Conservation (phyloP, 2,113 vertebrate species). For the Tapirus terrestris region DNA sequence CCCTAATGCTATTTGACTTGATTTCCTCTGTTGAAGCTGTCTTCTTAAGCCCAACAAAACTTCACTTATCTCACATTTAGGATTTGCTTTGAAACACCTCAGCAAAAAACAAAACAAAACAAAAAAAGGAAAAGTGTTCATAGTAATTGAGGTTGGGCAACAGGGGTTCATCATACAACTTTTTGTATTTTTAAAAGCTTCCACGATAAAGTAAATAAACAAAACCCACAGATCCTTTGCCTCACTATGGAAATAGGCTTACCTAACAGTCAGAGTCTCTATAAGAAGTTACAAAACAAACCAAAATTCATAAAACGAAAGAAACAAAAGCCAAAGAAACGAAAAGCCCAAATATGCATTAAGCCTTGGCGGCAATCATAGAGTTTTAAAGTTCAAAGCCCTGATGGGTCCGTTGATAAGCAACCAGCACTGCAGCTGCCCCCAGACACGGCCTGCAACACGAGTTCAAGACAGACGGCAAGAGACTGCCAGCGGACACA, state of each 20-base stretch:
- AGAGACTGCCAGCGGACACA: background rate
- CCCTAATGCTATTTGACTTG: background rate
- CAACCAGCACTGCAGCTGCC: background rate
- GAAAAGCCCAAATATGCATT: background rate
- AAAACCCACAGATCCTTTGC: background rate
- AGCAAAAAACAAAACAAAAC: background rate
- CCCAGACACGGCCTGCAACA: too few relatives aligned
- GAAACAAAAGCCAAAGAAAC: background rate
- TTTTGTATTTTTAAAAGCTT: background rate
- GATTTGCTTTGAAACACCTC: background rate
- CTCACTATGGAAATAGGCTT: background rate
- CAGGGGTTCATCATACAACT: background rate
- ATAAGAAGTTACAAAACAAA: background rate
- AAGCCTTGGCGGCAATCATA: background rate
- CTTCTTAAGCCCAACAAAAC: background rate
- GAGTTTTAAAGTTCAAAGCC: background rate
- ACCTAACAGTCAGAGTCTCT: background rate
- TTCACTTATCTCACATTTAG: background rate
- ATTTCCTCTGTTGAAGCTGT: background rate
- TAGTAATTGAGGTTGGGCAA: background rate
- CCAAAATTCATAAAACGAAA: background rate
- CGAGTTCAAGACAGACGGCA: fast-evolving
- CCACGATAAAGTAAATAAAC: background rate
- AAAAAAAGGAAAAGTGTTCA: background rate
- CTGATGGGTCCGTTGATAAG: background rate